Evolutionary conservation across 2,888 invertebrate genomes (phyloP).

Genomic region (Habrosyne pyritoides): DNA sequence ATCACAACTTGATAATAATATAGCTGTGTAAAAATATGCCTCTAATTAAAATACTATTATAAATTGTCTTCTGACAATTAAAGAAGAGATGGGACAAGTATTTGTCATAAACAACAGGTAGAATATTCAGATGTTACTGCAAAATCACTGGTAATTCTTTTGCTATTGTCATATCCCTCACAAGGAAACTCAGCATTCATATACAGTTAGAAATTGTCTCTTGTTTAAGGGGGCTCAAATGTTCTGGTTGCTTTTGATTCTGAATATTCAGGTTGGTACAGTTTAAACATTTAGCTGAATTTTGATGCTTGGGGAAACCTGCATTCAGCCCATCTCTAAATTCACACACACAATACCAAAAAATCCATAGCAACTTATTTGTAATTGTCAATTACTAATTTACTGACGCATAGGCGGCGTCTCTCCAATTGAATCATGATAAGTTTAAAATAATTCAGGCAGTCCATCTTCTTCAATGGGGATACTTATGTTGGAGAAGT

Average conservation of each 20-base stretch:
- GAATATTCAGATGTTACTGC: no score
- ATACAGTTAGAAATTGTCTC: no score
- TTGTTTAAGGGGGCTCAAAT: no score
- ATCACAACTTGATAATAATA: not conserved
- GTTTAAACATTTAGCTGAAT: no score
- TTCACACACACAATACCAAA: not conserved
- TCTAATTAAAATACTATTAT: not conserved
- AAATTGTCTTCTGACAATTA: not conserved
- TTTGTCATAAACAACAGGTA: no score
- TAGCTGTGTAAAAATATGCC: not conserved
- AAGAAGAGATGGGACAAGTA: not conserved
- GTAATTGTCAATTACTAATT: not conserved
- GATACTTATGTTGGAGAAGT: slow-evolving; percentile 62
- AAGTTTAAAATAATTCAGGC: slow-evolving; percentile 23
- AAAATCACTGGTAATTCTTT: no score
- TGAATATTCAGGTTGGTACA: no score
- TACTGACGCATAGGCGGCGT: not conserved
- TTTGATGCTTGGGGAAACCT: no score
- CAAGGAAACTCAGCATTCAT: no score
- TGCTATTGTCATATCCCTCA: no score
- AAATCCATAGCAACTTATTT: not conserved
- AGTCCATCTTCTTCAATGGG: slow-evolving; percentile 61
- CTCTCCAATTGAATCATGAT: slow-evolving; percentile 8
- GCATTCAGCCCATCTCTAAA: no score
- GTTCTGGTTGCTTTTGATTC: no score